Base-by-base conservation (phyloP, 2,113 vertebrate genomes). In the Nothoprocta perdicaria region DNA sequence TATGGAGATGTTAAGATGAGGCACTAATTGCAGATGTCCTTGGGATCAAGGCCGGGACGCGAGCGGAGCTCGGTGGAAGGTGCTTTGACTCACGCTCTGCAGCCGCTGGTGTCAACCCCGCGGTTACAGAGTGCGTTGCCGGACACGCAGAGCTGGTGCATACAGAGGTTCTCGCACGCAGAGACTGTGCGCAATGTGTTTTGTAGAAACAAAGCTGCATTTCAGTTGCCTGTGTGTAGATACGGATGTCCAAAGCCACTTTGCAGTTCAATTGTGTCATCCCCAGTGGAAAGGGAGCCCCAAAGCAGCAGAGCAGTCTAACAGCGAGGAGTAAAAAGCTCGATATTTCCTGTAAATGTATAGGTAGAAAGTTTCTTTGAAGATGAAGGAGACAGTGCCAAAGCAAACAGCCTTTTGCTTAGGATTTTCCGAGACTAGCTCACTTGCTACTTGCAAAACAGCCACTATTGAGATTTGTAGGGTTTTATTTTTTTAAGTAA, bases 1-100 rank as follows among this genome's bases (percentile, higher is more conserved):
- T 95, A 89, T 96, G 80, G 96, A 95, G 93, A 84, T 86, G 95
- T 87, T 95, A 83, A 87, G 88, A 19, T 88, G 95, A 95, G 95
- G 95, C 89, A 58, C 94, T 94, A 38, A 88, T 91, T 93, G 84
- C 88, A 89, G 93, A 90, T 65, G 86, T 45, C 85, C 93, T 94
- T 96, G 84, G 88, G 94, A 94, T 96, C 81, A 76, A 91, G 96
- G 97, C 93, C 41, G 45, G 52, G 92, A 89, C 88, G 94, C 41
- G 68, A 80, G 81, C 92, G 61, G 95, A 95, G 92, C 57, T 58
- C 83, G 94, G 80, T 31, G 94, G 91, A 91, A 91, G 95, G 92
- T 62, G 75, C 90, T 84, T 92, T 87, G 94, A 86, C 92, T 71
- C 46, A 94, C 45, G 73, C 95, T 96, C 93, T 86, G 88, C 96